Base-by-base conservation (phyloP, 2,888 invertebrate species). In the Drosophila pseudotakahashii region DNA sequence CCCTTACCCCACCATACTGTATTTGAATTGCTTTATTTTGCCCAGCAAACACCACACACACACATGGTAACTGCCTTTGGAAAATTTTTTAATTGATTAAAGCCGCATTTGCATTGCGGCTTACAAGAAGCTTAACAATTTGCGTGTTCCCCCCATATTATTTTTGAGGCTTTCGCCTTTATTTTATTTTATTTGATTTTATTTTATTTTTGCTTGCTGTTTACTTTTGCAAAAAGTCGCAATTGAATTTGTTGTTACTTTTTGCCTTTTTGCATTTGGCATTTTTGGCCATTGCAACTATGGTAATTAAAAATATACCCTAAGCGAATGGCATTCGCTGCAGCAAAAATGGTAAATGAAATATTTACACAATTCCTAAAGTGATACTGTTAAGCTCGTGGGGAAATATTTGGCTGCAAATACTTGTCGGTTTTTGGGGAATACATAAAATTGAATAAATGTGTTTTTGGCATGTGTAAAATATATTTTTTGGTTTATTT, bases 71-170 rank as follows among this genome's bases (percentile, higher is more conserved):
- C 77, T 76, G 76, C 77, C 78, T 73, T 67, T 71, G 55, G 57
- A 77, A 77, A 68, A 79, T 76, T 88, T 86, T 89, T 89, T 86
- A 89, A 86, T 86, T 86, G 86, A 89, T 88, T 85, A 86, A 89
- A 86, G 85, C 88, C 89, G 79, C 79, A 88, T 86, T 89, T 86
- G 86, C 86, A 77, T 77, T 78, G 75, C 74, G 82, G 78, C 88
- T 86, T 86, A 86, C 86, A 78, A 78, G 75, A 76, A 75, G 89
- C 89, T 86, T 87, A 77, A 76, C 80, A 82, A 67, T 72, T 70
- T 75, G 54, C 59, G 58, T 70, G 45, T 45, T 54, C 44, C 64
- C 64, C 64, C 16, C 37, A 45, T 61, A 70, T 66, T 74, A 53
- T 71, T 75, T 69, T 71, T 45, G 60, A n/a, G 39, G 41, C 47